Conservation (phyloP, 2,113 vertebrate genomes). For the Nibea coibor region DNA sequence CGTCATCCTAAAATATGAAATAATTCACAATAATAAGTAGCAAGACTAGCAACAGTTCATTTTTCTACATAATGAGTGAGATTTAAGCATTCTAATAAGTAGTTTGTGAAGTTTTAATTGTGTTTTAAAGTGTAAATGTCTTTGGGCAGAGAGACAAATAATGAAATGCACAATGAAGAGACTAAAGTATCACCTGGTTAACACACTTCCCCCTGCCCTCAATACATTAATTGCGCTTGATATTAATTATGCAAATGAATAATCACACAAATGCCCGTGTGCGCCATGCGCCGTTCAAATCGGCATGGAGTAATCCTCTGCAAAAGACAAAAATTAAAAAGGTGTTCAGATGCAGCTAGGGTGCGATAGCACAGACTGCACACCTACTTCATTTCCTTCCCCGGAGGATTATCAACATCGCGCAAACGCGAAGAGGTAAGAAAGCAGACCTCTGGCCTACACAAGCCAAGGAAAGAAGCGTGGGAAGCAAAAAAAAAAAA, state of each 20-base stretch:
- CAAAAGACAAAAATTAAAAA: conserved; percentile 1
- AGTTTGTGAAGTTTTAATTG: conserved; percentile 2
- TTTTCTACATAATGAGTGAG: neutral
- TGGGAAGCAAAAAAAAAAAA: conserved; percentile 32
- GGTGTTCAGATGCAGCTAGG: neutral
- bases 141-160: neutral
- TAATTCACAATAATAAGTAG: neutral
- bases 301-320: neutral
- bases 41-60: neutral
- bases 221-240: conserved; percentile 11
- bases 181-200: conserved; percentile 4
- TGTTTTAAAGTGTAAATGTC: neutral
- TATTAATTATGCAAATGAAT: conserved; percentile 24
- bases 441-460: conserved; percentile 15
- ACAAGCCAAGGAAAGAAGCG: conserved; percentile 9
- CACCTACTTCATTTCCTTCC: conserved; percentile 14
- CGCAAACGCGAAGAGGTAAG: conserved; percentile 16
- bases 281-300: conserved; percentile 16
- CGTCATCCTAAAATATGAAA: neutral
- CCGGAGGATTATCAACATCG: conserved; percentile 14
- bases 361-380: neutral
- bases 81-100: neutral
- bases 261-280: conserved; percentile 5
- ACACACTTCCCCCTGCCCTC: neutral
- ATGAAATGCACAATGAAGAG: conserved; percentile 8